phyloP scores from a whole-genome alignment of 1,140 invertebrate genomes.

The Bombus soroeensis region DNA sequence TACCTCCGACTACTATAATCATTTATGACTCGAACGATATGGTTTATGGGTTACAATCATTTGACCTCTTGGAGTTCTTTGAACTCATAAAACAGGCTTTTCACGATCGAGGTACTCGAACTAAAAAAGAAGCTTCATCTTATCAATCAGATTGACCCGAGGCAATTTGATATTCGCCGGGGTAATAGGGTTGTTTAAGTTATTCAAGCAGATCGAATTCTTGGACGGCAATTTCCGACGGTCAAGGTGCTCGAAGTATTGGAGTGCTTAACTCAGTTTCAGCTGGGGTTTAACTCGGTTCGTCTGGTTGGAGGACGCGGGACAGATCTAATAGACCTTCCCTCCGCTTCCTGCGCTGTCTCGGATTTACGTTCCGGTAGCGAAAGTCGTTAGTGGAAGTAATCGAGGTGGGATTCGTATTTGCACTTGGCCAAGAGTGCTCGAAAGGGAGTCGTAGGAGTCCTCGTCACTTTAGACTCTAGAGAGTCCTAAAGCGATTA shows the following conservation, averaged over 20 bases:
- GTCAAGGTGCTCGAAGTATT: background rate
- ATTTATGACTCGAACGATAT: too few relatives aligned
- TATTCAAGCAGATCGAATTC: conserved; percentile 21
- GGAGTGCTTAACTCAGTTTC: background rate
- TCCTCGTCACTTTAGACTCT: conserved; percentile 9
- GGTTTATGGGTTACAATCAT: too few relatives aligned
- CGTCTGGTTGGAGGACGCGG: background rate
- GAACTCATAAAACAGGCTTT: background rate
- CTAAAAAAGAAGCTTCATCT: background rate
- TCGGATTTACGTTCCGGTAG: conserved; percentile 39
- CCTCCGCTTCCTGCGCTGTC: background rate
- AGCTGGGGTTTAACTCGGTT: background rate
- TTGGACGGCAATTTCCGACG: conserved; percentile 6
- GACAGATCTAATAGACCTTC: conserved; percentile 8
- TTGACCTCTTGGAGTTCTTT: background rate
- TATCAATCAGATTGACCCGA: background rate
- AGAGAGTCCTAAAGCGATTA: conserved; percentile 41
- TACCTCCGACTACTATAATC: too few relatives aligned
- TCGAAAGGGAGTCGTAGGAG: conserved; percentile 35
- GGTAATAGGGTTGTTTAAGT: background rate
- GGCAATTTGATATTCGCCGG: background rate
- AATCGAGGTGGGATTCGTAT: conserved; percentile 51
- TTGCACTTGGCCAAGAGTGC: conserved; percentile 28
- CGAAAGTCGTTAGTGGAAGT: conserved; percentile 45
- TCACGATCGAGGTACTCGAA: background rate